These are phyloP conservation scores for Piprites chloris DNA, from an alignment of 2,113 vertebrate genomes.

Conservation along the genomic window DNA sequence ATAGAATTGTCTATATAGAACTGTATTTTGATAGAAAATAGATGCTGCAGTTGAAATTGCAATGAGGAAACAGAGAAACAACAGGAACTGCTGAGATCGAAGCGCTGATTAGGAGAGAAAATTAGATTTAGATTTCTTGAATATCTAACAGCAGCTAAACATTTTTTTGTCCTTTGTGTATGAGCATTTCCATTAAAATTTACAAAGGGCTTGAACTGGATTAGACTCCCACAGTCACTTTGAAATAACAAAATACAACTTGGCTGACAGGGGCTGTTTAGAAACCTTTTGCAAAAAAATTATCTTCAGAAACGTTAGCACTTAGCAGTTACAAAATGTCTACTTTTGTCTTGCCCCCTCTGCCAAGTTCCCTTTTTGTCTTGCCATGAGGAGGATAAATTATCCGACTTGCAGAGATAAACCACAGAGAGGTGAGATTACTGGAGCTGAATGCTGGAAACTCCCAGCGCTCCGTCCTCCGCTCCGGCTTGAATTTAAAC, in stretches of 20 bases:
- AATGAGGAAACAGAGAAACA: background rate
- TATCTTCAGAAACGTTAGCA: slow-evolving; percentile 60
- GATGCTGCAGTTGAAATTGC: background rate
- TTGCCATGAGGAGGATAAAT: slow-evolving; percentile 69
- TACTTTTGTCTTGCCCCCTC: slow-evolving; percentile 65
- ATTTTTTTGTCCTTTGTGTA: slow-evolving; percentile 53
- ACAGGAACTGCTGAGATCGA: slow-evolving; percentile 1
- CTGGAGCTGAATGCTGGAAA: slow-evolving; percentile 41
- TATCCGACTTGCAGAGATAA: slow-evolving; percentile 68
- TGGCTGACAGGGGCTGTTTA: slow-evolving; percentile 68
- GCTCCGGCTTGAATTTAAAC: slow-evolving; percentile 20
- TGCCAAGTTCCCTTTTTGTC: slow-evolving; percentile 68
- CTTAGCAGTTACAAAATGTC: slow-evolving; percentile 68
- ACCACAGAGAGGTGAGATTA: slow-evolving; percentile 67
- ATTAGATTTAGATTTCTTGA: slow-evolving; percentile 63
- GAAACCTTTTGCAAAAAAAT: slow-evolving; percentile 61
- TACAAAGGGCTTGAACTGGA: slow-evolving; percentile 59
- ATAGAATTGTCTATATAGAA: background rate
- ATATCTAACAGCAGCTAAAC: slow-evolving; percentile 44
- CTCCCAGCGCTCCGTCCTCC: slow-evolving; percentile 53
- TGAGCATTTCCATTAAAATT: slow-evolving; percentile 60
- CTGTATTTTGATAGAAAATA: background rate
- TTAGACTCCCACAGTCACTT: slow-evolving; percentile 65
- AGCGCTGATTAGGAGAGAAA: slow-evolving; percentile 29
- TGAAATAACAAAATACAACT: slow-evolving; percentile 59